Evolutionary conservation across 37 sponge, comb jelly and placozoan genomes (phyloP), one percentile per base, ranked within the genome.

Genomic region (Haliclona indistincta): DNA sequence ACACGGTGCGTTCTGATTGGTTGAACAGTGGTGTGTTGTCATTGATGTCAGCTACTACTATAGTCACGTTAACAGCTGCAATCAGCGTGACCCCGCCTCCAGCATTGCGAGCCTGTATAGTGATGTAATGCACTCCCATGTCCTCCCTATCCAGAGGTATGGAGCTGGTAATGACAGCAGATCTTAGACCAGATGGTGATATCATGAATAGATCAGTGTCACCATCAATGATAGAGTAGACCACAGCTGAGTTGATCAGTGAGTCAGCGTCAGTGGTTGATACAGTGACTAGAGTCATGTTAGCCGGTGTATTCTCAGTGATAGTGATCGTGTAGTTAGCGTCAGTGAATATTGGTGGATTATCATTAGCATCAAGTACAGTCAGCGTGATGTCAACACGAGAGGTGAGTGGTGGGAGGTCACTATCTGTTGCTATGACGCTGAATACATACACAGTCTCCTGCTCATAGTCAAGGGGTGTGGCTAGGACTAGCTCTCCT

Each of bases 11-110:
- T 15, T 3, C 15, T 1, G 51, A 22, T 47, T 64, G 35, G 40
- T 23, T 52, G 47, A 88, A 81, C 54, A 53, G 30, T 7, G 88
- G 88, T 29, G 72, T 51, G 41, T 81, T 81, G 70, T 88, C 82
- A 64, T 88, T 88, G 35, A 64, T 43, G 45, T 91, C 87, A 10
- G 22, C 29, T 4, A 82, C 43, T 4, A 4, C 44, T 1, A 88
- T 62, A 1, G 40, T 38, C 4, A 82, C 69, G 30, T 37, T 78
- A 1, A 68, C 68, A 37, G 79, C 71, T 0, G 79, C 72, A 29
- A 73, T 67, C 19, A 78, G 68, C 15, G 36, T 35, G 3, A 66
- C 53, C 20, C 78, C 73, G 2, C 77, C 58, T 38, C 76, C 81
- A 37, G 29, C 47, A 43, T 87, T 87, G 49, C 54, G 30, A 26